Base-by-base conservation (phyloP, 2,888 invertebrate species). In the Phanerotoma sp. region DNA sequence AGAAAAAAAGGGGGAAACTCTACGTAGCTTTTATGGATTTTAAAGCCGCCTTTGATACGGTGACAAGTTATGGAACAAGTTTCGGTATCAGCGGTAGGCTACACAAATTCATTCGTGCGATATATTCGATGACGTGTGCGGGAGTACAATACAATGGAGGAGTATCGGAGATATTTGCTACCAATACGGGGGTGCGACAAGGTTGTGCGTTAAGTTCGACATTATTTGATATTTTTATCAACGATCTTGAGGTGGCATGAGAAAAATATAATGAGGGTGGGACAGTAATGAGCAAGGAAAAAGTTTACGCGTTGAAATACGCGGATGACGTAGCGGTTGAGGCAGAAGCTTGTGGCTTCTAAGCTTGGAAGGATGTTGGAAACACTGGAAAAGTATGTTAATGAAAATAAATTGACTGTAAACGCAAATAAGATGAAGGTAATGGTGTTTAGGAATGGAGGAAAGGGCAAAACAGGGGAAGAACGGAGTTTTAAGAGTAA, bases 271-370 rank as follows among this genome's bases (percentile, higher is more conserved):
- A 20, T 3, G 40, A 40, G 37, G 48, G 49, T n/a, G 35, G 37
- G 9, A 35, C 37, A 13, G 42, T 48, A 4, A 48, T 54, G n/a
- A 28, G 54, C 5, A 49, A 38, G 13, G 38, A 10, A 3, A 48
- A 42, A 21, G 22, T 58, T 5, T 48, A 45, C 13, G 51, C 51
- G 2, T 37, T 55, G 22, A 58, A 54, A 40, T 58, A 51, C 15
- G 54, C 57, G 16, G 51, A 57, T 3, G 54, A 57, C 21, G 47
- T 54, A 1, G 57, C 54, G 3, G 5, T 44, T 5, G 47, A 54
- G n/a, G 49, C 51, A 5, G 54, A 54, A 9, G 21, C n/a, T n/a
- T n/a, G n/a, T 21, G 1, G 48, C 33, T 16, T 21, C 15, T 20
- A 46, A 35, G 5, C 3, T 58, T 22, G 7, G 18, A 6, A 51